Percentiles rank a stretch among this genome's conserved stretches.
phyloP scores from a whole-genome alignment of 1,140 invertebrate species.

The Zaprionus africanus region DNA sequence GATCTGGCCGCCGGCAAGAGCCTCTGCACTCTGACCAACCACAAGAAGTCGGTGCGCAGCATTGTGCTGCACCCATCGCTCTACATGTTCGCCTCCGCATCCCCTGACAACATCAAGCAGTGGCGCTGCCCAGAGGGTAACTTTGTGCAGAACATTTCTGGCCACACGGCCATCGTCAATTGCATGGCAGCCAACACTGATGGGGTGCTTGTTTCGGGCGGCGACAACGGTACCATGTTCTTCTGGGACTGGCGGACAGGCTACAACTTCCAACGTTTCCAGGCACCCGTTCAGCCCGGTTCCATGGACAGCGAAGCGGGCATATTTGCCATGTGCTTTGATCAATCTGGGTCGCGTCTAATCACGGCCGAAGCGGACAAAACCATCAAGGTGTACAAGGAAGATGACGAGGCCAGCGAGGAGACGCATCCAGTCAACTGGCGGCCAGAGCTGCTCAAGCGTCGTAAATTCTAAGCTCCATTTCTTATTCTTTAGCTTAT shows the following conservation, averaged over 20 bases:
- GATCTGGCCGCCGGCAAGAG: conserved; percentile 98
- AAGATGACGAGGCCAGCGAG: conserved; percentile 98
- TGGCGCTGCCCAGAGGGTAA: conserved; percentile 99
- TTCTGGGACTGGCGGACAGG: conserved; percentile 99
- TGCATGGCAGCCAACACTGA: conserved; percentile 97
- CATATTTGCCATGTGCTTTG: conserved; percentile 97
- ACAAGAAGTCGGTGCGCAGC: conserved; percentile 98
- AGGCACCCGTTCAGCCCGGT: conserved; percentile 98
- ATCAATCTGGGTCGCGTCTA: conserved; percentile 95
- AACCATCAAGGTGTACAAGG: conserved; percentile 99
- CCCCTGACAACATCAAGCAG: conserved; percentile 99
- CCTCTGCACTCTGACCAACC: conserved; percentile 97
- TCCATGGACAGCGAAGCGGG: conserved; percentile 99
- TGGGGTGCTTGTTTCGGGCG: conserved; percentile 98
- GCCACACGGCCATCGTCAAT: conserved; percentile 99
- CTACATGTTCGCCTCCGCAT: conserved; percentile 98
- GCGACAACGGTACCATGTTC: conserved; percentile 99
- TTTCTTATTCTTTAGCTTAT: neutral
- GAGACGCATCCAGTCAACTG: conserved; percentile 98
- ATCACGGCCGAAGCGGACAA: conserved; percentile 99
- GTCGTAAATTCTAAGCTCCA: conserved; percentile 91
- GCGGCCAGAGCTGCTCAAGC: conserved; percentile 97
- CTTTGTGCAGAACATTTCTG: conserved; percentile 98
- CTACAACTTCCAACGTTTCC: conserved; percentile 97
- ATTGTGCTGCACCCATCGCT: conserved; percentile 95